Evolutionary conservation across 2,797 vertebrate genomes (phyloP).

Genomic region (Propithecus deckenii): DNA sequence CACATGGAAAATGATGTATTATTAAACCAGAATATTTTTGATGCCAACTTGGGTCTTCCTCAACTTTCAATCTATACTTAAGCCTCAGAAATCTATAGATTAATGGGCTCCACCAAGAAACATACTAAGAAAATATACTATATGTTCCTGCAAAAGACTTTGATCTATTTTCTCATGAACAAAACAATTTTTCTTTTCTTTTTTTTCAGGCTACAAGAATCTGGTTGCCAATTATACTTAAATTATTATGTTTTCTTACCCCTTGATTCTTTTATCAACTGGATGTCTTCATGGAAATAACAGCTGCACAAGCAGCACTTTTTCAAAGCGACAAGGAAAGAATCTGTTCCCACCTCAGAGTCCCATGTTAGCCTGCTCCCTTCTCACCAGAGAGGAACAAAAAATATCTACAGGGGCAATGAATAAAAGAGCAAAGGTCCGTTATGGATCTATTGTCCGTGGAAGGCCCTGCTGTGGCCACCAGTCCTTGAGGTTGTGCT

Average conservation of each 20-base stretch:
- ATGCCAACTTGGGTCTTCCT: neutral
- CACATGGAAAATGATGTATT: neutral
- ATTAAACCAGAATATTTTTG: neutral
- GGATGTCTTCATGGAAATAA: conserved; percentile 3
- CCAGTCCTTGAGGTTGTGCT: neutral
- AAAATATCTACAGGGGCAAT: neutral
- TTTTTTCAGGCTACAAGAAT: neutral
- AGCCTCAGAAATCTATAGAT: neutral
- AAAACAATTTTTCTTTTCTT: neutral
- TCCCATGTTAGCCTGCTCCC: neutral
- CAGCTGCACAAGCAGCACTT: neutral
- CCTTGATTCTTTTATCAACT: neutral
- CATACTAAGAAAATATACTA: neutral
- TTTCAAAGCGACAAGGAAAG: neutral
- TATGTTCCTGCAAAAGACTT: neutral
- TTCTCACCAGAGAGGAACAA: neutral
- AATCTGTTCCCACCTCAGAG: neutral
- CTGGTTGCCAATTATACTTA: neutral
- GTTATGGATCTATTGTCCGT: neutral
- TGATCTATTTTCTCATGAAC: conserved; percentile 1
- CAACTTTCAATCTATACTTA: conserved; percentile 1
- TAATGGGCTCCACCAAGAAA: neutral
- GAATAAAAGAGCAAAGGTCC: neutral
- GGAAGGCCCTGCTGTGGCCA: neutral
- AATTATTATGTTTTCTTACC: conserved; percentile 10